Conservation (phyloP, 2,797 vertebrate genomes). For the Acipenser ruthenus region DNA sequence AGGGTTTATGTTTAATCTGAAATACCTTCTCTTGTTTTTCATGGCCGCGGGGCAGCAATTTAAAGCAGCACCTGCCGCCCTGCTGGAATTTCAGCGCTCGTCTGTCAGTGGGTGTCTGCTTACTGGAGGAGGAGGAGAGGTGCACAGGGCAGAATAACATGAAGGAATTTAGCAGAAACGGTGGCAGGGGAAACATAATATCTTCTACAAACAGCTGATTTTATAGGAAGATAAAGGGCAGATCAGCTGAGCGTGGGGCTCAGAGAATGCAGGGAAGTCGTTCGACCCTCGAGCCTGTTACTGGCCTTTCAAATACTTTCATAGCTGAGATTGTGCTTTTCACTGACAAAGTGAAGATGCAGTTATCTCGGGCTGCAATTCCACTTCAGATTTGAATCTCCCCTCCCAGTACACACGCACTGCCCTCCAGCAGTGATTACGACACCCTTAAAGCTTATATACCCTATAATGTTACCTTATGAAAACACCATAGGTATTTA, state of each 20-base stretch:
- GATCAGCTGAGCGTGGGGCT: conserved; percentile 13
- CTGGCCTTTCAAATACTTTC: no score
- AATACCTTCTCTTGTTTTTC: conserved; percentile 65
- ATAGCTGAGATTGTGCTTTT: no score
- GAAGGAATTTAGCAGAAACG: conserved; percentile 67
- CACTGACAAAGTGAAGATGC: no score
- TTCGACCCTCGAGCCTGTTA: no score
- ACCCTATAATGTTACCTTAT: no score
- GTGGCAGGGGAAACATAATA: conserved; percentile 52
- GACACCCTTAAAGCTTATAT: no score
- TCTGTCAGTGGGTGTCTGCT: conserved; percentile 50
- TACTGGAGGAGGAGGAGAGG: conserved; percentile 32
- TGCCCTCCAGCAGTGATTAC: no score
- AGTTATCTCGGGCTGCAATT: no score
- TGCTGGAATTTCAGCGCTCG: conserved; percentile 59
- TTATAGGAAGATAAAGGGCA: conserved; percentile 38
- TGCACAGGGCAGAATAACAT: conserved; percentile 70
- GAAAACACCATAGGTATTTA: no score
- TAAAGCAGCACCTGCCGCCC: conserved; percentile 78
- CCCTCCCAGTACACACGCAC: no score
- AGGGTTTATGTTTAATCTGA: conserved; percentile 71
- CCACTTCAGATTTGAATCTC: no score
- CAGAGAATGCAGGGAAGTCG: no score
- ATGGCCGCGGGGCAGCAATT: conserved; percentile 73
- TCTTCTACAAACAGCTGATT: conserved; percentile 54